Conservation (phyloP, 2,888 invertebrate species). For the Meteorus cinctellus region DNA sequence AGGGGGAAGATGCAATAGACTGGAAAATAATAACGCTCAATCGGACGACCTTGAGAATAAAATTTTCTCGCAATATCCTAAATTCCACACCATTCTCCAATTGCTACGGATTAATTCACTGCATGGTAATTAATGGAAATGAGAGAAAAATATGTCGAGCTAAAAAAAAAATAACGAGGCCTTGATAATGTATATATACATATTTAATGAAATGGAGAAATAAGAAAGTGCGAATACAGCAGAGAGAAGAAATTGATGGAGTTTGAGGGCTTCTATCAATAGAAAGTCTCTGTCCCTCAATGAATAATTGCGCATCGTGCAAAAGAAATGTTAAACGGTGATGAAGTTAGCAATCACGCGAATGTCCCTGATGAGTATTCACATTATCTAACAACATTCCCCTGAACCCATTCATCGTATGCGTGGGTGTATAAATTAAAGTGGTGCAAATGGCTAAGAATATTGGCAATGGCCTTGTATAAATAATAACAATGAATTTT, state of each 20-base stretch:
- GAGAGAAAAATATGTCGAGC: conserved; percentile 10
- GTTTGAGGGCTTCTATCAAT: conserved; percentile 58
- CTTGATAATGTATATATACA: neutral
- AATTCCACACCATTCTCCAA: conserved; percentile 28
- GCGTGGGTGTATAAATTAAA: neutral
- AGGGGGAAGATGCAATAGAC: neutral
- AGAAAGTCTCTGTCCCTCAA: conserved; percentile 59
- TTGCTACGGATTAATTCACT: conserved; percentile 30
- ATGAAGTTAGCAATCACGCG: neutral
- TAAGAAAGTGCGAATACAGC: conserved; percentile 43
- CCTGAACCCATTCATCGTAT: neutral
- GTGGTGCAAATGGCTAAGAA: neutral
- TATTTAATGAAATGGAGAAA: conserved; percentile 64
- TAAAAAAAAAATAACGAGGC: conserved; percentile 27
- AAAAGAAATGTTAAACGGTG: neutral
- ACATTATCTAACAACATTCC: conserved; percentile 18
- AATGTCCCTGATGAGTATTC: conserved; percentile 4
- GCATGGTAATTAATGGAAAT: conserved; percentile 14
- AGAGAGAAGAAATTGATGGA: conserved; percentile 39
- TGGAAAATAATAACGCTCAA: conserved; percentile 16
- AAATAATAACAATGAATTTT: no score
- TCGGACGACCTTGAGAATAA: neutral
- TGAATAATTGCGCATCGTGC: conserved; percentile 59
- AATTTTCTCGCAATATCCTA: neutral
- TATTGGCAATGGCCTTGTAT: no score